phyloP scores from a whole-genome alignment of 2,797 vertebrate genomes.

The Darevskia mixta region DNA sequence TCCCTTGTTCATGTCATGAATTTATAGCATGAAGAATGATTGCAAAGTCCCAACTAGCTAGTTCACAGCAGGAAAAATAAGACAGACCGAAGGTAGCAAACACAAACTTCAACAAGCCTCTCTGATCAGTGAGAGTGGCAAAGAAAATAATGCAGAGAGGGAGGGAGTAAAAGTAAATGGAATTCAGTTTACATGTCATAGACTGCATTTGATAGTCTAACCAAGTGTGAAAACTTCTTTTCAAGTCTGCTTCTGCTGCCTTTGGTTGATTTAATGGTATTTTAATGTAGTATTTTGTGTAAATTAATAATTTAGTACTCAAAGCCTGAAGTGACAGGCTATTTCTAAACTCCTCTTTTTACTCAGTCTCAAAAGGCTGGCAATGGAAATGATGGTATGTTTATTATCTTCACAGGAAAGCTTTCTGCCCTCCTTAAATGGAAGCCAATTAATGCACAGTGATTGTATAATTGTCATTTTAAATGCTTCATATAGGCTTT shows the following conservation, averaged over 20 bases:
- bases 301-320: conserved; percentile 61
- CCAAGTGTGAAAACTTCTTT: conserved; percentile 51
- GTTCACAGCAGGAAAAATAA: conserved; percentile 21
- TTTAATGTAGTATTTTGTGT: conserved; percentile 52
- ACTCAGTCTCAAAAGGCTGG: conserved; percentile 52
- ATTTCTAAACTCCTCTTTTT: conserved; percentile 40
- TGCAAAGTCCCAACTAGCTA: conserved; percentile 36
- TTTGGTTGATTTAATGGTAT: conserved; percentile 54
- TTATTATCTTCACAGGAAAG: conserved; percentile 45
- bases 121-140: conserved; percentile 44
- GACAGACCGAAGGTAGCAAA: conserved; percentile 21
- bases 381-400: conserved; percentile 34
- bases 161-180: conserved; percentile 45
- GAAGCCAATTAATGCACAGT: conserved; percentile 75
- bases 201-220: conserved; percentile 47
- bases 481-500: conserved; percentile 54
- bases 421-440: conserved; percentile 53
- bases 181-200: conserved; percentile 46
- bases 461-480: conserved; percentile 79
- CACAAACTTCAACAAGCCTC: conserved; percentile 20
- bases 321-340: conserved; percentile 42
- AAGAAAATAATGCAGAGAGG: conserved; percentile 36
- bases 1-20: conserved; percentile 42
- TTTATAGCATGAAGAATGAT: neutral
- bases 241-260: conserved; percentile 43